Evolutionary conservation across 2,888 invertebrate species (phyloP).

Genomic region (Acronicta aceris): DNA sequence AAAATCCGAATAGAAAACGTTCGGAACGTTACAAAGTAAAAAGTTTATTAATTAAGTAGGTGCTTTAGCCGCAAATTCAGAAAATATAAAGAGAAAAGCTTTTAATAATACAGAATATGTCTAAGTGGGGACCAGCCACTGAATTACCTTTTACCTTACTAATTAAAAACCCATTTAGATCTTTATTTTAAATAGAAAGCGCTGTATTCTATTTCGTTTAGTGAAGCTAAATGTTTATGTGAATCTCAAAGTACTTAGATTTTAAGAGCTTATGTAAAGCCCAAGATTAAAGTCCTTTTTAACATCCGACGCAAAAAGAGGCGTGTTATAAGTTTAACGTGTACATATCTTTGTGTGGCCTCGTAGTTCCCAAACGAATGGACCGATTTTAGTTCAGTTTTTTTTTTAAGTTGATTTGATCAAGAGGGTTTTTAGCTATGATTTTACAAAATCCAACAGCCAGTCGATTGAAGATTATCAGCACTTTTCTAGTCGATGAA

Average conservation of each 20-base stretch:
- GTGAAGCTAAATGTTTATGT: constrained; percentile 17
- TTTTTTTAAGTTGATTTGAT: no score
- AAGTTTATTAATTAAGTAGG: constrained; percentile 15
- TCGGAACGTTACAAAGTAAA: constrained; percentile 11
- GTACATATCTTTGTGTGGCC: no score
- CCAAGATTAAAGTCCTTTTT: no score
- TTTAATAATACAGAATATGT: constrained; percentile 38
- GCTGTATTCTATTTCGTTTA: constrained; percentile 32
- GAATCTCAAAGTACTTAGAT: constrained; percentile 8
- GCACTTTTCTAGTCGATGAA: no score
- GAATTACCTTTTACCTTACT: constrained; percentile 49
- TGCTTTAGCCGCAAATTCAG: constrained; percentile 27
- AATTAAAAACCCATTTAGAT: constrained; percentile 49
- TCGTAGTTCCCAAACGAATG: no score
- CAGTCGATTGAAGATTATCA: no score
- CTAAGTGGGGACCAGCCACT: constrained; percentile 38
- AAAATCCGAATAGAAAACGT: constrained; percentile 19
- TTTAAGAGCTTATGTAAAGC: background rate
- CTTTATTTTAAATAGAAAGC: constrained; percentile 33
- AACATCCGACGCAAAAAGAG: no score
- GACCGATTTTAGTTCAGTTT: no score
- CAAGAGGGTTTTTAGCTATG: no score
- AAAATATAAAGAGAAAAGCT: constrained; percentile 41
- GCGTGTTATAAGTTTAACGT: no score
- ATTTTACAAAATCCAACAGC: no score